Evolutionary conservation across 2,113 vertebrate genomes (phyloP), one percentile per base, ranked within the genome.

Genomic region (Erpornis zantholeuca): DNA sequence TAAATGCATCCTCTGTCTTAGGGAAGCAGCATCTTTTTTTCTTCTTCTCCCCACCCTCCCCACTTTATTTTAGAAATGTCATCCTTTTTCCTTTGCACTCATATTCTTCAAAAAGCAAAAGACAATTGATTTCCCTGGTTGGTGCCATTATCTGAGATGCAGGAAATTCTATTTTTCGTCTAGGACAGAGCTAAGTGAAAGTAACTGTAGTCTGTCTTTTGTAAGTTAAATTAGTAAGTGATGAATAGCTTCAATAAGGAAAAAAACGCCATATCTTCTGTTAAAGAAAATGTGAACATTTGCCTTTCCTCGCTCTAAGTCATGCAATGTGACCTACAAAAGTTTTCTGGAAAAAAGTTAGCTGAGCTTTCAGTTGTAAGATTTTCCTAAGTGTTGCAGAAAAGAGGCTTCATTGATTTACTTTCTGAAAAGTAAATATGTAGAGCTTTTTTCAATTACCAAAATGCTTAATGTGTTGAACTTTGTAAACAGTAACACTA

Each of bases 191-290:
- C 36, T 78, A 88, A 83, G 35, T 12, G 61, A 90, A 95, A 86
- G 21, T 64, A 90, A 70, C 61, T 56, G 18, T 56, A 79, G 20
- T 47, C 65, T 83, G 13, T 81, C 65, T 75, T 68, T 79, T 63
- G 50, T 85, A 92, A 91, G 72, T 42, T 87, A 94, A 95, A 94
- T 93, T 70, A 63, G 15, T 89, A 88, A 75, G 19, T 76, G 69
- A 87, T 82, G 29, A 85, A 91, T 66, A 94, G 56, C n/a, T 86
- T 49, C 80, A 75, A 63, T 91, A 88, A 91, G 54, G 44, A 8
- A n/a, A 42, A 71, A 45, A 42, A 83, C 35, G 24, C 22, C 1
- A 53, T 75, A 24, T 82, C 21, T 52, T 84, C 52, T 63, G 11
- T 80, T 94, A 70, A 83, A 89, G 69, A 65, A 86, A 94, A 70